Evolutionary conservation across 2,888 invertebrate species (phyloP), one percentile per base, ranked within the genome.

Genomic region (Blastobasis adustella): DNA sequence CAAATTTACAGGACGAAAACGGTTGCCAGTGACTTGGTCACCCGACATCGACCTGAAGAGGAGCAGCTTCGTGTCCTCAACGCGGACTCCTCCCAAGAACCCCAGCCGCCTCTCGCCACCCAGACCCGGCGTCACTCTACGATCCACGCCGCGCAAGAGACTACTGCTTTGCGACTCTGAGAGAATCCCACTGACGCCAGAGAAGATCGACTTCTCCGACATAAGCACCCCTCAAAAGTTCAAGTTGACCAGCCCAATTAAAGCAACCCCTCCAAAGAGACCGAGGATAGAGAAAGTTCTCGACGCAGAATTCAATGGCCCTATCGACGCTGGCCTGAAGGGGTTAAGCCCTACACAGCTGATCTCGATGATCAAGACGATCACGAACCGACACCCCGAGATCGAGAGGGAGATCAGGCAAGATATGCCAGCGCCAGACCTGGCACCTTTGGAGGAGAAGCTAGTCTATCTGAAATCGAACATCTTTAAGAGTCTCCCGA

Each of bases 21-120:
- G 92, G 38, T 90, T 92, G 49, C 94, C 95, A 6, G 90, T 93
- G 37, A 93, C 93, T 45, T 95, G 95, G 94, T 95, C 95, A 23
- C 95, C 96, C 0, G 94, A 93, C 59, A 91, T 94, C 52, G 93
- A 93, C 53, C 68, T 85, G 47, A 89, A 88, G 59, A 84, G 88
- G 4, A 82, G 82, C 61, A 67, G 85, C 4, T 88, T 88, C 63
- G 80, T 82, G 54, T 89, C 89, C 6, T 69, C 73, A 40, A 65
- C 82, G 51, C 89, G 90, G 4, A 90, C 90, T 43, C 91, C 91
- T 0, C 89, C 90, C 5, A 91, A 91, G 63, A 83, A 89, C 39
- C 1, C 76, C 8, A 65, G 75, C 59, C 71, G 76, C 7, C 59
- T 76, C 5, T 90, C 91, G 0, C 91, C 91, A 0, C 80, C 83